Conservation (phyloP, 2,888 invertebrate genomes). For the Emesis furor region DNA sequence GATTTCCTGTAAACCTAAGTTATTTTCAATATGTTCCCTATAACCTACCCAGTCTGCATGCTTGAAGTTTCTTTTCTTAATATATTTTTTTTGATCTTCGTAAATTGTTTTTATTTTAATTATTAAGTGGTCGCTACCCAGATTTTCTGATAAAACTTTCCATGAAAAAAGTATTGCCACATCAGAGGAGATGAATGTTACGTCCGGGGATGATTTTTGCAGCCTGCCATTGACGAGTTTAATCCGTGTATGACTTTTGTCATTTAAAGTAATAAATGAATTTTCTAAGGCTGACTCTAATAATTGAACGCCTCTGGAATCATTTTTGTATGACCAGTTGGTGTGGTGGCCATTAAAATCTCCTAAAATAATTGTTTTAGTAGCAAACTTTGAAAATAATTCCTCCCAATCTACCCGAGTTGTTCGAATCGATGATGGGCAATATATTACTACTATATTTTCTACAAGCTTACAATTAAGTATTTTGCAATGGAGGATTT, state of each 20-base stretch:
- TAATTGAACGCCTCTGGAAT: slow-evolving; percentile 34
- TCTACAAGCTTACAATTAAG: slow-evolving; percentile 7
- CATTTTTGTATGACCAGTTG: slow-evolving; percentile 28
- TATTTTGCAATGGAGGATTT: slow-evolving; percentile 10
- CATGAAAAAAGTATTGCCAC: neutral
- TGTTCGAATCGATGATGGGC: slow-evolving; percentile 24
- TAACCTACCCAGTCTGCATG: neutral
- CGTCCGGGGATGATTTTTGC: neutral
- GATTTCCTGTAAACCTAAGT: neutral
- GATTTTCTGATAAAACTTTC: neutral
- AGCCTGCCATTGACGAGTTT: neutral
- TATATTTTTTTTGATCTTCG: neutral
- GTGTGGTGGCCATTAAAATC: slow-evolving; percentile 41
- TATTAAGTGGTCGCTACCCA: neutral
- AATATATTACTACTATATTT: slow-evolving; percentile 36
- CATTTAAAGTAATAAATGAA: slow-evolving; percentile 23
- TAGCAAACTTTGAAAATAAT: slow-evolving; percentile 17
- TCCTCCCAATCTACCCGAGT: slow-evolving; percentile 27
- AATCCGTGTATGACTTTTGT: neutral
- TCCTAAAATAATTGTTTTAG: slow-evolving; percentile 17
- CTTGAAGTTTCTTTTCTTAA: neutral
- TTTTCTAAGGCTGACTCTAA: slow-evolving; percentile 21
- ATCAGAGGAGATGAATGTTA: neutral
- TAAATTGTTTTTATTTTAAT: neutral
- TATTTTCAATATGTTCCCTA: neutral